A percentile compares a stretch with the other conserved stretches of the same genome.
These are phyloP conservation scores for Percopsis omiscomaycus DNA, from an alignment of 2,797 vertebrate species.

Conservation along the genomic window DNA sequence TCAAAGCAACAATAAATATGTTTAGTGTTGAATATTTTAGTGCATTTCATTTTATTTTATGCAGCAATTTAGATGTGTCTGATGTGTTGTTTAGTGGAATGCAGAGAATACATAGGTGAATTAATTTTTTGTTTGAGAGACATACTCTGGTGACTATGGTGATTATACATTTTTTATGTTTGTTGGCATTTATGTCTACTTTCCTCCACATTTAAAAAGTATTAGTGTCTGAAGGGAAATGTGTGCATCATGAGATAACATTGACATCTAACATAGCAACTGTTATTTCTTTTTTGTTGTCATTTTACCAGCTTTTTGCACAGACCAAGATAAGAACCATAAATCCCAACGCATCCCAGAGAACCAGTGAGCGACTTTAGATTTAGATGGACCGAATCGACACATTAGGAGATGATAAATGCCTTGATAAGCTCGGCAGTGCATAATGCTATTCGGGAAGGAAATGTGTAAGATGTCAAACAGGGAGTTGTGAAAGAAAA, in stretches of 20 bases:
- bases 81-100: too few relatives aligned
- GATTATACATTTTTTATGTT: too few relatives aligned
- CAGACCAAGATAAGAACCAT: constrained; percentile 41
- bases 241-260: constrained; percentile 32
- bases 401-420: constrained; percentile 19
- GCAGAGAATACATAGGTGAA: too few relatives aligned
- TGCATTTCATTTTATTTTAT: too few relatives aligned
- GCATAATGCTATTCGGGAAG: constrained; percentile 26
- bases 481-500: constrained; percentile 16
- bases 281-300: not conserved
- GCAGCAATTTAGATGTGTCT: too few relatives aligned
- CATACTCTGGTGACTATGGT: too few relatives aligned
- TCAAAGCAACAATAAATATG: too few relatives aligned
- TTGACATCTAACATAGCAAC: constrained; percentile 18
- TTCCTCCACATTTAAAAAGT: not conserved
- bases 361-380: constrained; percentile 20
- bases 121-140: too few relatives aligned
- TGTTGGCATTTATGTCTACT: not conserved
- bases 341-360: constrained; percentile 46
- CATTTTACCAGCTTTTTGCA: constrained; percentile 25
- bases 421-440: too few relatives aligned
- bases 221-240: constrained; percentile 8
- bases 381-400: constrained; percentile 36
- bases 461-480: constrained; percentile 21
- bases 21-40: too few relatives aligned